Conservation (phyloP, 37 sponge, comb jelly and placozoan genomes). For the Spongilla lacustris region DNA sequence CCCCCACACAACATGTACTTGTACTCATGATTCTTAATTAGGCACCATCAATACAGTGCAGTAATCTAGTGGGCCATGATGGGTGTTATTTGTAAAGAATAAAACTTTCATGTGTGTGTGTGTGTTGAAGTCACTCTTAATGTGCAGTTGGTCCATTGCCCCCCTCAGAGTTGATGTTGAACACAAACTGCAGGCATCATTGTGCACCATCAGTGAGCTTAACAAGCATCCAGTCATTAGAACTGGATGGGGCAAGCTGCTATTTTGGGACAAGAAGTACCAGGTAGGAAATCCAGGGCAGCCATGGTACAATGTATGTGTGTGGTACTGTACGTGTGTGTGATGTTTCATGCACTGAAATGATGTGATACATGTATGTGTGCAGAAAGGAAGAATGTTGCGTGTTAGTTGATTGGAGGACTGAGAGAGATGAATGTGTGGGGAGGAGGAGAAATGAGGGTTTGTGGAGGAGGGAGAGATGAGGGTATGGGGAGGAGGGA, state of each 20-base stretch:
- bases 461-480: not conserved
- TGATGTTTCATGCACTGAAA: too few relatives aligned
- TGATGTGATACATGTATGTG: slow-evolving; percentile 5
- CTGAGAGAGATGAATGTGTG: too few relatives aligned
- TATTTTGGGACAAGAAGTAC: not conserved
- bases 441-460: not conserved
- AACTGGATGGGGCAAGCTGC: not conserved
- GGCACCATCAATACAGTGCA: too few relatives aligned
- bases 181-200: not conserved
- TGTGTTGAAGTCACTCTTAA: too few relatives aligned
- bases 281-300: slow-evolving; percentile 4
- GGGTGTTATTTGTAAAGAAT: too few relatives aligned
- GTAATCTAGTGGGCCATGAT: too few relatives aligned
- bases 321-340: slow-evolving; percentile 5
- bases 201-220: not conserved
- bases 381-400: not conserved
- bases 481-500: not conserved
- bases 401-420: too few relatives aligned
- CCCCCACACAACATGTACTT: too few relatives aligned
- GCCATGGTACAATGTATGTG: not conserved
- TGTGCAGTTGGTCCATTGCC: too few relatives aligned
- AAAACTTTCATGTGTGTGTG: too few relatives aligned
- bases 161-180: not conserved
- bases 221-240: not conserved
- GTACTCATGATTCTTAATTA: too few relatives aligned